These are phyloP conservation scores for Maccullochella peelii DNA, from an alignment of 2,113 vertebrate genomes.

Conservation along the genomic window DNA sequence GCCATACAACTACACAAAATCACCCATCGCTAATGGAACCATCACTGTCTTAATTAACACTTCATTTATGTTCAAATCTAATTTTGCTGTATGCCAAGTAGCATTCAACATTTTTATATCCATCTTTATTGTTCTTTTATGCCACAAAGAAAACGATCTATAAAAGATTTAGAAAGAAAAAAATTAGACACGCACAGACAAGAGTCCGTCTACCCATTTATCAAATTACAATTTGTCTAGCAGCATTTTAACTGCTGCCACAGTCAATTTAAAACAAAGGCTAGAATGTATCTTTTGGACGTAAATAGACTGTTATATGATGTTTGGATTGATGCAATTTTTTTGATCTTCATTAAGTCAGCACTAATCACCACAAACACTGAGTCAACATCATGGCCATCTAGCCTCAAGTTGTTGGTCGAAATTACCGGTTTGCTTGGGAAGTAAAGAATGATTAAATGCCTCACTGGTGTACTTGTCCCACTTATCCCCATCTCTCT, in stretches of 20 bases:
- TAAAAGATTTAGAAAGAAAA: no score
- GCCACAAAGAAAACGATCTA: background rate
- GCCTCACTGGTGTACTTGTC: constrained; percentile 31
- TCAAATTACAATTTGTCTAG: background rate
- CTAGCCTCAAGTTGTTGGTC: background rate
- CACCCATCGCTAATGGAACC: fast-evolving
- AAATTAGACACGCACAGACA: background rate
- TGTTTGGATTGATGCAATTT: background rate
- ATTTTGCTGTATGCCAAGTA: background rate
- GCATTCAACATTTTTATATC: background rate
- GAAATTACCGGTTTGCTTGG: background rate
- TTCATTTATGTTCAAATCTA: background rate
- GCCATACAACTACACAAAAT: background rate
- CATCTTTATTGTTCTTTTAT: background rate
- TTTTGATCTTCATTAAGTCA: background rate
- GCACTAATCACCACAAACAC: constrained; percentile 11
- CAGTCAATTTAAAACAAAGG: background rate
- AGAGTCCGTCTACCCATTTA: background rate
- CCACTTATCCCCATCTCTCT: constrained; percentile 52
- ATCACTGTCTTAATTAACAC: background rate
- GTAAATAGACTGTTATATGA: background rate
- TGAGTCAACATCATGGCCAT: background rate
- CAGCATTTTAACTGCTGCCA: background rate
- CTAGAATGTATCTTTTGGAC: background rate
- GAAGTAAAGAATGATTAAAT: constrained; percentile 28